phyloP scores from a whole-genome alignment of 2,113 vertebrate genomes.

The Guaruba guarouba region DNA sequence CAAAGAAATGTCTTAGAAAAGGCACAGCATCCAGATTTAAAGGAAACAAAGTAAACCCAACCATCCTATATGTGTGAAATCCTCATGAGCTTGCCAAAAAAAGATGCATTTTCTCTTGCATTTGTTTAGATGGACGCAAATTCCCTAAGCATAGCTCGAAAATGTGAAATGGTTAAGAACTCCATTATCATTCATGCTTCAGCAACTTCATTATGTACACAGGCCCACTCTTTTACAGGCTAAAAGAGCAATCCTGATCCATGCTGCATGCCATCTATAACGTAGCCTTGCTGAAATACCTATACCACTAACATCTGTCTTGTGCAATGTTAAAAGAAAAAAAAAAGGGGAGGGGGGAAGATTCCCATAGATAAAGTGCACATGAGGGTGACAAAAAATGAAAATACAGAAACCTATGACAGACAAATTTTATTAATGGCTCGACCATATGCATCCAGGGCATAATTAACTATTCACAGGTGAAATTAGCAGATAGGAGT shows the following conservation, averaged over 20 bases:
- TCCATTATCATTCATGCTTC: conserved; percentile 50
- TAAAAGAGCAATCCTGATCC: conserved; percentile 59
- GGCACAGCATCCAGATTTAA: neutral
- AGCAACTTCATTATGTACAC: conserved; percentile 55
- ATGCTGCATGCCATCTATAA: conserved; percentile 53
- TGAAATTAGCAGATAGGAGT: conserved; percentile 96
- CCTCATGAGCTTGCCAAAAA: neutral
- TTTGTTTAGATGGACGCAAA: conserved; percentile 10
- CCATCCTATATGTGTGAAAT: neutral
- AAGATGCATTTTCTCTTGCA: neutral
- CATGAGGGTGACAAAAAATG: conserved; percentile 70
- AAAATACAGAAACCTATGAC: conserved; percentile 78
- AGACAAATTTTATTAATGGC: conserved; percentile 96
- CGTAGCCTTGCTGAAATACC: conserved; percentile 41
- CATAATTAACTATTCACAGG: conserved; percentile 99
- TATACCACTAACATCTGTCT: conserved; percentile 68
- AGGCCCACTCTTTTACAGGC: conserved; percentile 39
- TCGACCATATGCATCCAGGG: conserved; percentile 86
- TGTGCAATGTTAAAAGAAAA: conserved; percentile 36
- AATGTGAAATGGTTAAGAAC: neutral
- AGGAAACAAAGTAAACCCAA: neutral
- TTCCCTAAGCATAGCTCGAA: neutral
- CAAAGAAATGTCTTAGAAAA: neutral
- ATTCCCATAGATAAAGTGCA: conserved; percentile 75
- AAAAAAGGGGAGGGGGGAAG: conserved; percentile 6